phyloP scores from a whole-genome alignment of 2,888 invertebrate species.

The Lochmaea capreae region DNA sequence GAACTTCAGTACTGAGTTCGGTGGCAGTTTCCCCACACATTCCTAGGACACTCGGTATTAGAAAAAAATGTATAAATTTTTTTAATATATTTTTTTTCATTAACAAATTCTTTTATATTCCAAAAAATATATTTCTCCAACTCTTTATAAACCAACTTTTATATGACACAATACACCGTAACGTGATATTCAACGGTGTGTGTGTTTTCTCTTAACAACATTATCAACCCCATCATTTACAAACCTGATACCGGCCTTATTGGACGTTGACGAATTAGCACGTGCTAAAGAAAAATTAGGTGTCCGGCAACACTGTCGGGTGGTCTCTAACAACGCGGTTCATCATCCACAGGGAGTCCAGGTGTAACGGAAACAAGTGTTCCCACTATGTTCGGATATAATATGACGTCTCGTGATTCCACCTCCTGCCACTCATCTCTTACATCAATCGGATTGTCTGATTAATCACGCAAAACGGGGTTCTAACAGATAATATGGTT shows the following conservation, averaged over 20 bases:
- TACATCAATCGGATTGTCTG: constrained; percentile 45
- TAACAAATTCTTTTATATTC: too few species aligned
- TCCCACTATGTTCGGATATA: constrained; percentile 62
- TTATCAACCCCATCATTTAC: constrained; percentile 17
- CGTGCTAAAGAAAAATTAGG: constrained; percentile 18
- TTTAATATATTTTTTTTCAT: too few species aligned
- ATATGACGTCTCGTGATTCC: constrained; percentile 57
- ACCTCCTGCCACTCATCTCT: constrained; percentile 58
- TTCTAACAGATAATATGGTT: neutral
- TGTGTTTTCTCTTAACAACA: neutral
- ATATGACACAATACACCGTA: neutral
- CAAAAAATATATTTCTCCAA: too few species aligned
- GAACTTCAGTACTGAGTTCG: too few species aligned
- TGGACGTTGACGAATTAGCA: constrained; percentile 26
- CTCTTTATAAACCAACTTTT: neutral
- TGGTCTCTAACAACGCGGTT: constrained; percentile 48
- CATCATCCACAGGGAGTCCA: constrained; percentile 61
- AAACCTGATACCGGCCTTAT: constrained; percentile 7
- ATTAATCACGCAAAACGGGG: constrained; percentile 40
- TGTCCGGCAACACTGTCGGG: constrained; percentile 52
- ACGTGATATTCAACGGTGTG: neutral
- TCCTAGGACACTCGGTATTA: too few species aligned
- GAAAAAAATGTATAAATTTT: too few species aligned
- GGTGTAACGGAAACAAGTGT: constrained; percentile 60
- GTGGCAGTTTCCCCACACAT: too few species aligned